phyloP scores from a whole-genome alignment of 2,888 invertebrate genomes.

The Andrena flavipes region DNA sequence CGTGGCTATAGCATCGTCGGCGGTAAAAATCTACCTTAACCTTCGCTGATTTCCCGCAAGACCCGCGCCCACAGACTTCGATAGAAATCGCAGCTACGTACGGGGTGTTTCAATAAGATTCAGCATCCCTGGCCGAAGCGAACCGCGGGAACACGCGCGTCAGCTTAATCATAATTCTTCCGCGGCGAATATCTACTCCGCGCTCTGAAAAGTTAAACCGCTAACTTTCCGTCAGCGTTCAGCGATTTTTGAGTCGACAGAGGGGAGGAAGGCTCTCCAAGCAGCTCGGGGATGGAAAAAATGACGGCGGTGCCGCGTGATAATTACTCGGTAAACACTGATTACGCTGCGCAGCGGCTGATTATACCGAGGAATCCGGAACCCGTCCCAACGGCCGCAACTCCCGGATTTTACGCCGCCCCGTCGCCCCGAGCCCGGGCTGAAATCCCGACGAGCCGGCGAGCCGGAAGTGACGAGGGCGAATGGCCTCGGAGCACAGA shows the following conservation, averaged over 20 bases:
- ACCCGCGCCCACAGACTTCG: background rate
- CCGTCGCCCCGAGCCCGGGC: conserved; percentile 28
- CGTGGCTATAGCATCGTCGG: background rate
- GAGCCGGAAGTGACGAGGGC: conserved; percentile 75
- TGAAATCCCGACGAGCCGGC: conserved; percentile 72
- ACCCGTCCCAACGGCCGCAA: conserved; percentile 43
- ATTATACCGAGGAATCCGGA: conserved; percentile 66
- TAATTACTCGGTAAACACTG: conserved; percentile 70
- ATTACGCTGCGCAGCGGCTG: conserved; percentile 64
- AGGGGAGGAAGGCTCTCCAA: background rate
- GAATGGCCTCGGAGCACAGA: conserved; percentile 54
- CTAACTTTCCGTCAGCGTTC: too few relatives aligned
- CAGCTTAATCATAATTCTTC: too few relatives aligned
- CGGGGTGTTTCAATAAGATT: background rate
- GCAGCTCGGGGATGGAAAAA: background rate
- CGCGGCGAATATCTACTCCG: too few relatives aligned
- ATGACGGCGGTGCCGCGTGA: background rate
- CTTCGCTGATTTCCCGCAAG: conserved; percentile 46
- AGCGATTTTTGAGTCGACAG: background rate
- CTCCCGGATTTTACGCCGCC: conserved; percentile 51
- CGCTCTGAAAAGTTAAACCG: background rate
- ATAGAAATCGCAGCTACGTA: background rate
- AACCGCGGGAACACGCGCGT: too few relatives aligned
- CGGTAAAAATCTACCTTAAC: conserved; percentile 29
- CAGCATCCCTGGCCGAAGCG: too few relatives aligned